These are phyloP conservation scores for Hoplodrina blanda DNA, from an alignment of 2,888 invertebrate species.

Conservation along the genomic window DNA sequence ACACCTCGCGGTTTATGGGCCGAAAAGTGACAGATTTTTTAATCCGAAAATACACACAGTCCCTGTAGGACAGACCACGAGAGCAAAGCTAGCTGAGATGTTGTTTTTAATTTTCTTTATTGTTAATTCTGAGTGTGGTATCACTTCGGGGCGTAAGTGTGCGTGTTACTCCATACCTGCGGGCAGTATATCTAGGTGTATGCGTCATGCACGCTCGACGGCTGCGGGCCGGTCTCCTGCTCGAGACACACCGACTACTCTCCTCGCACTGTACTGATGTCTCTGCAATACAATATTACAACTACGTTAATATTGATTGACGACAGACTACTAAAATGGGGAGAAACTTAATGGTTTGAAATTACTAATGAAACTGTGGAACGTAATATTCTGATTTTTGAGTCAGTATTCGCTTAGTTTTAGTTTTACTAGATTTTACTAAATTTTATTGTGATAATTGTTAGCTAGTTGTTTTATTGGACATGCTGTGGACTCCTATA, in stretches of 20 bases:
- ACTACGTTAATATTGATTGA: slow-evolving; percentile 51
- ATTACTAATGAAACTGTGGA: neutral
- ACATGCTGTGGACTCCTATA: no score
- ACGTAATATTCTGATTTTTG: neutral
- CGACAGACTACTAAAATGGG: slow-evolving; percentile 18
- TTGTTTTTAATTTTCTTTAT: no score
- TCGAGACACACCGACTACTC: slow-evolving; percentile 88
- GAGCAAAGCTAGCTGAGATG: no score
- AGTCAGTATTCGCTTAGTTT: no score
- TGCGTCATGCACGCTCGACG: slow-evolving; percentile 97
- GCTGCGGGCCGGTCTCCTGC: slow-evolving; percentile 87
- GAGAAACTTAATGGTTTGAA: neutral
- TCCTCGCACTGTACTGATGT: slow-evolving; percentile 98
- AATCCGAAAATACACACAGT: neutral
- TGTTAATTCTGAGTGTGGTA: no score
- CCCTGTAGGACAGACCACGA: no score
- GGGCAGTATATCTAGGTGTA: slow-evolving; percentile 93
- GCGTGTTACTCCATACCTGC: slow-evolving; percentile 91
- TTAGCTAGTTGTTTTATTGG: no score
- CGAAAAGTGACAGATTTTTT: no score
- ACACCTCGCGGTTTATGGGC: no score
- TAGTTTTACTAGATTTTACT: no score
- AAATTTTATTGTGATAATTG: no score
- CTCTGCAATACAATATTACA: slow-evolving; percentile 92
- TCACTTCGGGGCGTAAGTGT: no score